Conservation (phyloP, 2,113 vertebrate genomes). For the Epinephelus cyanopodus region DNA sequence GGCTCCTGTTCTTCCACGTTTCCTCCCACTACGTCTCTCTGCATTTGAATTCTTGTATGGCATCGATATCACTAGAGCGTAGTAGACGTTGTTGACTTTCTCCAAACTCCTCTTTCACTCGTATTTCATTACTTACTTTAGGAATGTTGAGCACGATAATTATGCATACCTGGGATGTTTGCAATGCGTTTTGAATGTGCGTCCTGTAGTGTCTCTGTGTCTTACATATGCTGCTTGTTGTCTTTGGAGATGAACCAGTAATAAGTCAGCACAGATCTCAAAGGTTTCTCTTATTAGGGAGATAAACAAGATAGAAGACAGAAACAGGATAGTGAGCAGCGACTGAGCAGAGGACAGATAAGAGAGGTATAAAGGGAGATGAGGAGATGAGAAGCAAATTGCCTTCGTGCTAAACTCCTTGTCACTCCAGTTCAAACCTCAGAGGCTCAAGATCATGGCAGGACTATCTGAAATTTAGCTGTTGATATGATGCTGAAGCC, state of each 20-base stretch:
- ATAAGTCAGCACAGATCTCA: slow-evolving; percentile 11
- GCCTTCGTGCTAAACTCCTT: slow-evolving; percentile 2
- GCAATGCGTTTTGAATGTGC: slow-evolving; percentile 1
- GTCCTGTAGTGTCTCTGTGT: background rate
- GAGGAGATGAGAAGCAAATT: slow-evolving; percentile 12
- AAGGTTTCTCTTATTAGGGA: slow-evolving; percentile 27
- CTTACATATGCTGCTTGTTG: slow-evolving; percentile 22
- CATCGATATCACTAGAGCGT: slow-evolving; percentile 25
- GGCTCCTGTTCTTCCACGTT: slow-evolving; percentile 22
- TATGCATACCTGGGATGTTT: slow-evolving; percentile 2
- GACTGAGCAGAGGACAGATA: background rate
- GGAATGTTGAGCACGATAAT: background rate
- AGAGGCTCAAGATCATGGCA: slow-evolving; percentile 22
- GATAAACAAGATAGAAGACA: slow-evolving; percentile 15
- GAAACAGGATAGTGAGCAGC: background rate
- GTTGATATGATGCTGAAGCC: slow-evolving; percentile 32
- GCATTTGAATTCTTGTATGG: slow-evolving; percentile 24
- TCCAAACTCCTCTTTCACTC: background rate
- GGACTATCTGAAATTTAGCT: slow-evolving; percentile 31
- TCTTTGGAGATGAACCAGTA: slow-evolving; percentile 26
- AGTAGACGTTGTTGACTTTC: slow-evolving; percentile 16
- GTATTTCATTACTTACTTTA: slow-evolving; percentile 17
- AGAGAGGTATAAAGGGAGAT: background rate
- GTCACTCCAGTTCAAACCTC: slow-evolving; percentile 11
- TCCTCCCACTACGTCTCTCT: slow-evolving; percentile 33